Base-by-base conservation (phyloP, 2,888 invertebrate genomes). In the Chrysolina haemoptera region DNA sequence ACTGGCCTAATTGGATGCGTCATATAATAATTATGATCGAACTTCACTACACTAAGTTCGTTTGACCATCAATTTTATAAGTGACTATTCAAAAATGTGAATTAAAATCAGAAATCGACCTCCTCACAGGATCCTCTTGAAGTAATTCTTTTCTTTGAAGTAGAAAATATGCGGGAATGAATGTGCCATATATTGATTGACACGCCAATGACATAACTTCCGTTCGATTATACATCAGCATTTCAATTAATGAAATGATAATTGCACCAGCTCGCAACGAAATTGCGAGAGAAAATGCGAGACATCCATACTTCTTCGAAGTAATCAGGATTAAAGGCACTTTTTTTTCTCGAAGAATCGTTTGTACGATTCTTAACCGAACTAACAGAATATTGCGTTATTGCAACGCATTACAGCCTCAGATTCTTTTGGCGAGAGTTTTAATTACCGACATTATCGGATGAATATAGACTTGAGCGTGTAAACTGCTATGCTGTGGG, bases 221-320 rank as follows among this genome's bases (percentile, higher is more conserved):
- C 53, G 50, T 53, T 63, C 43, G 69, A 62, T 66, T 62, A 75
- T 67, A 62, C 53, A 53, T 53, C 53, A 70, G 73, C 73, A 76
- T 79, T 77, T 79, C 78, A 82, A 78, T 79, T 82, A 79, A 82
- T 81, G 76, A 75, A 80, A 81, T 80, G 78, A 81, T 80, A 80
- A 82, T 80, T 76, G 73, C 78, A 27, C 53, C 48, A 67, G 62
- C 48, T 68, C 63, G 80, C 77, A 73, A 74, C 75, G 76, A 76
- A 76, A 78, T 76, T 76, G 74, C 79, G 68, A 75, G 70, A 79
- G 77, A 79, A 78, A 79, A 79, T 79, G 73, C 53, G 63, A 75
- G 16, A 40, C 35, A 53, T 67, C 53, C 20, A 67, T 40, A 14
- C 41, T 67, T 67, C 67, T 67, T 11, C 53, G 77, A 79, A 78